A percentile compares a stretch with the other conserved stretches of the same genome.
Conservation (phyloP, 2,113 vertebrate species). For the Vimba vimba region DNA sequence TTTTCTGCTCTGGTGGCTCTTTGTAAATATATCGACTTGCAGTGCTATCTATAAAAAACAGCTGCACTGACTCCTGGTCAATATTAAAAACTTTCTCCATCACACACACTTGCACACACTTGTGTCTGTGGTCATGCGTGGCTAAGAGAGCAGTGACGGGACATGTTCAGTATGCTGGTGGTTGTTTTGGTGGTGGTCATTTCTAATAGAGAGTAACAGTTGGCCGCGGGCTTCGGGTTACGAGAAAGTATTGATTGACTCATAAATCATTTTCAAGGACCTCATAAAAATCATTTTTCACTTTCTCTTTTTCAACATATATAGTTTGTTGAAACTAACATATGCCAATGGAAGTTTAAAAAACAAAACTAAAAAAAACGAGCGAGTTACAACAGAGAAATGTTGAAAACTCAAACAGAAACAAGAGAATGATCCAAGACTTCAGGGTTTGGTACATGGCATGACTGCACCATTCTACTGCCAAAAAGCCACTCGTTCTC, state of each 20-base stretch:
- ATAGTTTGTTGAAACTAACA: neutral
- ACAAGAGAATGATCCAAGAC: neutral
- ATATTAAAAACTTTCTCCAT: constrained; percentile 60
- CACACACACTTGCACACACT: constrained; percentile 6
- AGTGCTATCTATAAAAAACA: constrained; percentile 69
- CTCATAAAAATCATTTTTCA: constrained; percentile 17
- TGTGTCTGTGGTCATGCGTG: neutral
- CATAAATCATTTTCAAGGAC: constrained; percentile 26
- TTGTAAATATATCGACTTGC: constrained; percentile 64
- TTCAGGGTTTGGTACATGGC: neutral
- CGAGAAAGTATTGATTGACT: neutral
- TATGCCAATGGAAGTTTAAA: neutral
- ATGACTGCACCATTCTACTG: neutral
- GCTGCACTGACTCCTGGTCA: constrained; percentile 49
- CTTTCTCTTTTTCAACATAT: constrained; percentile 24
- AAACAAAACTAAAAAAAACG: too few species aligned
- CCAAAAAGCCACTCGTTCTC: neutral
- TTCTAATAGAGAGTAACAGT: constrained; percentile 17
- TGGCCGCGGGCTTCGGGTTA: neutral
- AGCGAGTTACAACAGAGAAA: neutral
- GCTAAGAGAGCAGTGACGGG: neutral
- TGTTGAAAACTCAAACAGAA: neutral
- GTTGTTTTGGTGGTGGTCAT: neutral
- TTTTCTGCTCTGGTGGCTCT: constrained; percentile 73
- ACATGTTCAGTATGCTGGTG: neutral